Evolutionary conservation across 1,140 invertebrate species (phyloP), one percentile per base, ranked within the genome.

Genomic region (Leptinotarsa lineolata): DNA sequence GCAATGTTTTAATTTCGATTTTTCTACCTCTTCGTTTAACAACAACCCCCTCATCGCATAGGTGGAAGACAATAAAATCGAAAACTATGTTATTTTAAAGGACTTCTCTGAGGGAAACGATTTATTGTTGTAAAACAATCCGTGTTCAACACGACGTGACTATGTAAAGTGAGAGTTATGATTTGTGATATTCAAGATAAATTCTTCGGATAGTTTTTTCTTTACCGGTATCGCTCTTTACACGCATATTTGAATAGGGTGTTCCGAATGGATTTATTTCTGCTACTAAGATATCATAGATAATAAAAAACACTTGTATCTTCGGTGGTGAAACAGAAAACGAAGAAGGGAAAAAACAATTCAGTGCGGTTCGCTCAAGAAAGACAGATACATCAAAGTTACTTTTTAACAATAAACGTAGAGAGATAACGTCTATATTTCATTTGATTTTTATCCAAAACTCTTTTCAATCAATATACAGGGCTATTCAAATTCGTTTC

Each of bases 51-150:
- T 54, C 15, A 18, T 18, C 48, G 48, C 48, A 54, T 54, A 16
- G 48, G 48, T 54, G 48, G 48, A 54, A 54, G 48, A 54, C 48
- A 54, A 54, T 54, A 54, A 54, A 54, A 54, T 54, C 48, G n/a
- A 54, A 54, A 54, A 54, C 48, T 16, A 54, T 54, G 48, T 54
- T 54, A 54, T 54, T 54, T 54, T 54, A 54, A 54, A 54, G 15
- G 15, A 54, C 48, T 39, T 39, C 30, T 54, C 48, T 54, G n/a
- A 18, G 48, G 48, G 48, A 54, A 54, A 54, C 48, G 48, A 54
- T 54, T 54, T 54, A 54, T 54, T 54, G 48, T 54, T 15, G 48
- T 54, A 54, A 54, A 54, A 54, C 48, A 18, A 54, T 54, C 48
- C 48, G 15, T 54, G 48, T 54, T 54, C 48, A 54, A 54, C 48